A percentile compares a stretch with the other conserved stretches of the same genome.
Evolutionary conservation across 1,140 invertebrate genomes (phyloP).

Genomic region (Wasmannia auropunctata): DNA sequence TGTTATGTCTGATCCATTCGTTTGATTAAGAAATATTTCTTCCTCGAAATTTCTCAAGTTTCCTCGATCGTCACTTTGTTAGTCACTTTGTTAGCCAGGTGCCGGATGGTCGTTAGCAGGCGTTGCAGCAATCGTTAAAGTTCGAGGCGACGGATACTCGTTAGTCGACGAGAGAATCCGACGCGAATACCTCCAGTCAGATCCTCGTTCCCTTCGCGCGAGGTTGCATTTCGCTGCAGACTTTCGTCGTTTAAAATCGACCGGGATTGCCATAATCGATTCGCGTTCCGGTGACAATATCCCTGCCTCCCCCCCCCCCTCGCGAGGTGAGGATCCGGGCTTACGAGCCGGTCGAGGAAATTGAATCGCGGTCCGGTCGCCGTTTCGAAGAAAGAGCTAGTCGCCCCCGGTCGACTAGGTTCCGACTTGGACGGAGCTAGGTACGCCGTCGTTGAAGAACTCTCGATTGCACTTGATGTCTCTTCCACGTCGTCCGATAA

Average conservation of each 20-base stretch:
- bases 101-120: background rate
- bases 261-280: conserved; percentile 24
- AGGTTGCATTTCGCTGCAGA: conserved; percentile 4
- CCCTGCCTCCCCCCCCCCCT: too few relatives aligned
- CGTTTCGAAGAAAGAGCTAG: background rate
- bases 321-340: background rate
- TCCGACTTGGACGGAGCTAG: background rate
- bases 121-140: conserved; percentile 5
- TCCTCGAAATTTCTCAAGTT: background rate
- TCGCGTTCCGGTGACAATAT: background rate
- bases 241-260: conserved; percentile 1
- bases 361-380: conserved; percentile 33
- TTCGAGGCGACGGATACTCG: background rate
- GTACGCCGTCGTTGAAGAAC: background rate
- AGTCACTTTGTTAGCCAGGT: background rate
- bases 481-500: conserved; percentile 19
- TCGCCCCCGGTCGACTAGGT: background rate
- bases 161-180: background rate
- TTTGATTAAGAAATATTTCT: background rate
- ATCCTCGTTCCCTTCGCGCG: background rate
- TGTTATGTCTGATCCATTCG: background rate
- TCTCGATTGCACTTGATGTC: conserved; percentile 17
- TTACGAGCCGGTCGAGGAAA: conserved; percentile 17
- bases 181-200: background rate
- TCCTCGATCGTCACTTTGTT: background rate